A percentile compares a stretch with the other conserved stretches of the same genome.
phyloP scores from a whole-genome alignment of 37 sponge, comb jelly and placozoan species.

The Sycon ciliatum region DNA sequence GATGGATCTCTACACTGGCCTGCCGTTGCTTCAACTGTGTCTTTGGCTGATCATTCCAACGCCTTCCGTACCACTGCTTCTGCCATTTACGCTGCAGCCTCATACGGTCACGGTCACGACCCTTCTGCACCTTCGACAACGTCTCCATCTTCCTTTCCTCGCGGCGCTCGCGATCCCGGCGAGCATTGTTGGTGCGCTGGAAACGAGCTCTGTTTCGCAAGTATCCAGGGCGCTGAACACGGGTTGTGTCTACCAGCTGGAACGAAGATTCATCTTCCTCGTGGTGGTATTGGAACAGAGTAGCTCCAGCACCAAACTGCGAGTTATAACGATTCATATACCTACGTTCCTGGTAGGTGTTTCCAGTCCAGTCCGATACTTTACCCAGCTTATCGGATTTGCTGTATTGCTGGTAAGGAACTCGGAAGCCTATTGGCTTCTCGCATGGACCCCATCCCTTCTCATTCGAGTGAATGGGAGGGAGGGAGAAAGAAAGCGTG shows the following conservation, averaged over 20 bases:
- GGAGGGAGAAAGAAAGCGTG: slow-evolving; percentile 32
- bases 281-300: slow-evolving; percentile 62
- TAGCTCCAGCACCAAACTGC: slow-evolving; percentile 58
- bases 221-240: slow-evolving; percentile 44
- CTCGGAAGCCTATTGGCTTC: slow-evolving; percentile 72
- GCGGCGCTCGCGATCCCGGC: slow-evolving; percentile 55
- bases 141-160: slow-evolving; percentile 57
- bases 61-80: slow-evolving; percentile 25
- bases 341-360: slow-evolving; percentile 61
- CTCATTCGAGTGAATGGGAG: slow-evolving; percentile 66
- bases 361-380: slow-evolving; percentile 91
- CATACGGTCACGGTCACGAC: slow-evolving; percentile 35
- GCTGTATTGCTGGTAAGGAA: slow-evolving; percentile 92
- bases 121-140: slow-evolving; percentile 8
- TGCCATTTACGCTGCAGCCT: slow-evolving; percentile 37
- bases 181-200: slow-evolving; percentile 35
- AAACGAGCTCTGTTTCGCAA: slow-evolving; percentile 30
- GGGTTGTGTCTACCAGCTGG: slow-evolving; percentile 76
- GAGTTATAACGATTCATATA: slow-evolving; percentile 22
- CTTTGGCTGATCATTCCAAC: neutral
- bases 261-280: slow-evolving; percentile 77
- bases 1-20: slow-evolving; percentile 59
- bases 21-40: slow-evolving; percentile 48
- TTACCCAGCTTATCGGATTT: slow-evolving; percentile 87
- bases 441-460: slow-evolving; percentile 87